phyloP scores from a whole-genome alignment of 2,113 vertebrate species.

The Gasterosteus nipponicus region DNA sequence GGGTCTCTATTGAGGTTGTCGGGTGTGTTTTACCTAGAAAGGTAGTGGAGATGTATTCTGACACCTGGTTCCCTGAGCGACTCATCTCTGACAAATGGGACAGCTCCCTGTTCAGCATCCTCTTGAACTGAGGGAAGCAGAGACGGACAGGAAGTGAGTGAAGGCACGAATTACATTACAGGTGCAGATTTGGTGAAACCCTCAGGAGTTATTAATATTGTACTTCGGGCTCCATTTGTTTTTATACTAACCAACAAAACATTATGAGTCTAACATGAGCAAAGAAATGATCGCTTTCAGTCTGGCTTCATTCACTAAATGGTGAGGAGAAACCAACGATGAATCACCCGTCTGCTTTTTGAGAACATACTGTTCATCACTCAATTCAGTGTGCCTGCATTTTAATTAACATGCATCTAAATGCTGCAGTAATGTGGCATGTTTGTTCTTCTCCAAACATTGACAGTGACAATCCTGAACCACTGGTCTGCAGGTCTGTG shows the following conservation, averaged over 20 bases:
- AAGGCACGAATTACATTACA: background rate
- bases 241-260: conserved; percentile 26
- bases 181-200: background rate
- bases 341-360: conserved; percentile 61
- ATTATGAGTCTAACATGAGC: conserved; percentile 49
- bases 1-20: background rate
- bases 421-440: conserved; percentile 22
- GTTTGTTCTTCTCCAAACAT: conserved; percentile 40
- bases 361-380: conserved; percentile 63
- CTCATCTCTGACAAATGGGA: conserved; percentile 96
- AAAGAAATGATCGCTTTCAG: conserved; percentile 51
- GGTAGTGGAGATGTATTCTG: conserved; percentile 95
- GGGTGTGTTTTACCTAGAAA: conserved; percentile 86
- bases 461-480: conserved; percentile 25
- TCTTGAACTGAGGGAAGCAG: conserved; percentile 83
- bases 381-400: conserved; percentile 21
- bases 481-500: conserved; percentile 28
- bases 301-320: conserved; percentile 49
- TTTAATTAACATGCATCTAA: conserved; percentile 7
- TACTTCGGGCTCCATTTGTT: conserved; percentile 22
- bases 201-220: conserved; percentile 17
- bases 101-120: conserved; percentile 94
- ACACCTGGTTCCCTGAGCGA: conserved; percentile 95
- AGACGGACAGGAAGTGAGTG: conserved; percentile 40
- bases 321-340: conserved; percentile 59